Base-by-base conservation (phyloP, 2,888 invertebrate species). In the Ctena decussata region DNA sequence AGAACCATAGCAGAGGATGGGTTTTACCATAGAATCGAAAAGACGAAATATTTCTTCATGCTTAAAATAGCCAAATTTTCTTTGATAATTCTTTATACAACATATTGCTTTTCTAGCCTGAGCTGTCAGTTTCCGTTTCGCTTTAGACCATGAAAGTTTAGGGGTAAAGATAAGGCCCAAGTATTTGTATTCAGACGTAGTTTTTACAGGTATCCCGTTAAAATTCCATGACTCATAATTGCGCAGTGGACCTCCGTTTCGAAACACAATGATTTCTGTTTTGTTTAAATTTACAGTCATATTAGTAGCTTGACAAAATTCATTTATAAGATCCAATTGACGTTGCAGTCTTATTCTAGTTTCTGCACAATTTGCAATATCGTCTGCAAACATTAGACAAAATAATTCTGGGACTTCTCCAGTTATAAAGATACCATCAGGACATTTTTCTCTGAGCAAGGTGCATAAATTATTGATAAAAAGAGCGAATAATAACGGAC, bases 351-450 rank as follows among this genome's bases (percentile, higher is more conserved):
- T 70, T 18, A 77, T 27, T 11, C 41, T 39, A 46, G 78, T 71
- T 46, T 78, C 78, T 2, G 70, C 78, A 49, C 76, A 76, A 65
- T 65, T 37, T n/a, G 65, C 60, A 30, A 76, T 65, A 27, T 76
- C 76, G 46, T 73, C 46, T 39, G 76, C 76, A 39, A 76, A 76
- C 57, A 76, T 57, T 27, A 76, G n/a, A 27, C 76, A 65, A 15
- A 76, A 60, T 39, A 76, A 15, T 12, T 76, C 76, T 60, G 76
- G 65, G 6, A 76, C 49, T 39, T 77, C 11, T 15, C 37, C 32
- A 11, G 35, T 75, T 1, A 75, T 41, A 41, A 39, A 65, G 18
- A 77, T 77, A 12, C 69, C 77, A 44, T 6, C 12, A 41, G 37
- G 11, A 24, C 77, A 77, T 21, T 41, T 39, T 24, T 77, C 65